Evolutionary conservation across 2,888 invertebrate genomes (phyloP), one percentile per base, ranked within the genome.

Genomic region (Parelbella ahira): DNA sequence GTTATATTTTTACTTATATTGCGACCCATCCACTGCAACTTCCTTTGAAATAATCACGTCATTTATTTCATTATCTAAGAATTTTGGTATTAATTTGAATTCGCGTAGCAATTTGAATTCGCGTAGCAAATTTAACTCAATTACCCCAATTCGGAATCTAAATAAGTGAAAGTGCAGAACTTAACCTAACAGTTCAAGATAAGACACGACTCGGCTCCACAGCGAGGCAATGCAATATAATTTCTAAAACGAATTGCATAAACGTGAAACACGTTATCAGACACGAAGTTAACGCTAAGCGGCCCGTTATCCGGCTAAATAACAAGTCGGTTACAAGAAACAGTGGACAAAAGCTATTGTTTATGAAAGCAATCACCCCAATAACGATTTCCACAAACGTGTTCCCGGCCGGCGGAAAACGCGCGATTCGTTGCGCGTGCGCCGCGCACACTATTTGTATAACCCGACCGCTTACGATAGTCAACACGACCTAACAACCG

Each of bases 291-390:
- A 55, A 53, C 58, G 53, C 49, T 47, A 53, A 54, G 58, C 60
- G 63, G 56, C 50, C 82, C 79, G 83, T 76, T 84, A 77, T 68
- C 64, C 70, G 55, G 50, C 66, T 69, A 67, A 77, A 77, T 72
- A 78, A 71, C 75, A 60, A 66, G 62, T 57, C 58, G 60, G 61
- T 72, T 73, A 73, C 78, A 67, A 74, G 81, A 71, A 77, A 64
- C 62, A 60, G 58, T 67, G 72, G 72, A 83, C 82, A 83, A 84
- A 82, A 82, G 78, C 74, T 75, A 83, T 84, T 86, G 84, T 87
- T 84, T 82, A 84, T 84, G 82, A 76, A 84, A 78, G 82, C 86
- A 86, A 84, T 87, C 84, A 86, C 83, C 80, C 83, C 77, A 84
- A 86, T 86, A 87, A 83, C 75, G 73, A 80, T 84, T 84, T 86